These are phyloP conservation scores for Phaethornis superciliosus DNA, from an alignment of 2,113 vertebrate genomes.

Conservation along the genomic window DNA sequence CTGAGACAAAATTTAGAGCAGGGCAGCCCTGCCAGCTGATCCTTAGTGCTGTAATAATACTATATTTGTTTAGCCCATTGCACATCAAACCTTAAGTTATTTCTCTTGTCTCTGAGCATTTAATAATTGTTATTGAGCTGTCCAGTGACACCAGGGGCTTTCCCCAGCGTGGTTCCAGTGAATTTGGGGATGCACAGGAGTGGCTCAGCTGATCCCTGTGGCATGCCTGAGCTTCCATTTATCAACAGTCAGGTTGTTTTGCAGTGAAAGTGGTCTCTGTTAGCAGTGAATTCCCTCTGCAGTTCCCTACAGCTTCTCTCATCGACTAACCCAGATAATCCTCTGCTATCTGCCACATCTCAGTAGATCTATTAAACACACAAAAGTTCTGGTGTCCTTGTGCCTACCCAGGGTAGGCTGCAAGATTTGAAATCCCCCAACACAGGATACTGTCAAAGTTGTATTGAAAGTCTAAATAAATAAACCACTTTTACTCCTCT, in stretches of 20 bases:
- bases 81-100: background rate
- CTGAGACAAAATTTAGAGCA: background rate
- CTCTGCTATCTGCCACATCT: conserved; percentile 49
- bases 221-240: background rate
- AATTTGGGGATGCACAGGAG: background rate
- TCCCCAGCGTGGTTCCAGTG: background rate
- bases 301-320: conserved; percentile 25
- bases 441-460: background rate
- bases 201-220: background rate
- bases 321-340: conserved; percentile 50
- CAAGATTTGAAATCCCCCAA: background rate
- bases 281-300: conserved; percentile 9
- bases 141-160: background rate
- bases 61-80: background rate
- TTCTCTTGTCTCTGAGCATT: background rate
- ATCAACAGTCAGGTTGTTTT: background rate
- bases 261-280: background rate
- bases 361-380: conserved; percentile 25
- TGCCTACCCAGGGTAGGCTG: background rate
- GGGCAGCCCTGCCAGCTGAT: background rate
- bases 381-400: conserved; percentile 14
- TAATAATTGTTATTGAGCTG: background rate
- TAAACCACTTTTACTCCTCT: background rate
- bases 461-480: background rate
- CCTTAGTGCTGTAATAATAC: background rate